A percentile compares a stretch with the other conserved stretches of the same genome.
phyloP scores from a whole-genome alignment of 2,797 vertebrate species.

The Arremon brunneinucha region DNA sequence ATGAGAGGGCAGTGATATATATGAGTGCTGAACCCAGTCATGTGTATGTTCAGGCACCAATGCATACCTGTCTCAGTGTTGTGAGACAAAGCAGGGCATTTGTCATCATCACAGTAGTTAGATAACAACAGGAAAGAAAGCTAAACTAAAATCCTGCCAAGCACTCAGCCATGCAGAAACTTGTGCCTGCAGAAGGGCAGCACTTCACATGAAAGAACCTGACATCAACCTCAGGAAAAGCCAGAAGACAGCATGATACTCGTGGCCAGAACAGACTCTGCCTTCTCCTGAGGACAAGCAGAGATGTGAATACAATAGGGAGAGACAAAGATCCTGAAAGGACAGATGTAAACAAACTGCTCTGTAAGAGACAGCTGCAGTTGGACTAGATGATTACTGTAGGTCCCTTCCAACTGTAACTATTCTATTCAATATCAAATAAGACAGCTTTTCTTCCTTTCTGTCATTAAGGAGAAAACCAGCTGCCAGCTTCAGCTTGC shows the following conservation, averaged over 20 bases:
- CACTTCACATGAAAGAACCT: neutral
- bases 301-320: neutral
- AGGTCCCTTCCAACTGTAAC: neutral
- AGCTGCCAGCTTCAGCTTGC: neutral
- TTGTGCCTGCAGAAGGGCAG: neutral
- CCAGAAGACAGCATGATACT: neutral
- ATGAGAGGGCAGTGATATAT: neutral
- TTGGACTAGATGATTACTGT: neutral
- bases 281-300: neutral
- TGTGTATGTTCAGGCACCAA: neutral
- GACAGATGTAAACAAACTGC: neutral
- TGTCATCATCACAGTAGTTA: neutral
- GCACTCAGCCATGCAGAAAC: neutral
- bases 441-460: neutral
- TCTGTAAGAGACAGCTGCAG: neutral
- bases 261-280: neutral
- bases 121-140: neutral
- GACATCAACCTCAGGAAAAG: neutral
- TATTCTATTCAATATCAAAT: neutral
- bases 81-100: neutral
- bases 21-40: neutral
- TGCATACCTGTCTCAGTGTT: neutral
- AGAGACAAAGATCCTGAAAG: neutral
- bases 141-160: neutral
- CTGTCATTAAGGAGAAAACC: neutral